Conservation (phyloP, 2,888 invertebrate species). For the Elysia crispata region DNA sequence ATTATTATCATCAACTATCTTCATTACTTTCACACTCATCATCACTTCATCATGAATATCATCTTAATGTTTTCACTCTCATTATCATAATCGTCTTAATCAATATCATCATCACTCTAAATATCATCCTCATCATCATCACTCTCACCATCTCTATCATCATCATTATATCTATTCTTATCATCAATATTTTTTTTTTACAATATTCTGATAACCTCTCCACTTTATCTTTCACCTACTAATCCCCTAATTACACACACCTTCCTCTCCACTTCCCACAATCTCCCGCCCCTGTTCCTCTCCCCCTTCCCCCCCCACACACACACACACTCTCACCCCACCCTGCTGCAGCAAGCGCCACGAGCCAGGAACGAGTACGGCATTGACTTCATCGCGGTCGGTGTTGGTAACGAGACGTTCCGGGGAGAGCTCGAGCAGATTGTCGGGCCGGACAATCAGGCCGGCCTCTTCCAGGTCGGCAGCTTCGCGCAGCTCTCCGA, state of each 20-base stretch:
- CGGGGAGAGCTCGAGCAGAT: conserved; percentile 63
- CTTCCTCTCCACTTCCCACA: no score
- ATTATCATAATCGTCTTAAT: no score
- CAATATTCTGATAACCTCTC: no score
- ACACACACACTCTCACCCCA: neutral
- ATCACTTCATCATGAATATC: no score
- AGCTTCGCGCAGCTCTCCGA: conserved; percentile 49
- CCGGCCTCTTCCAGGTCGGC: conserved; percentile 48
- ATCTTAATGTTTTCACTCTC: neutral
- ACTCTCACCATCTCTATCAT: conserved; percentile 23
- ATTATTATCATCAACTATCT: neutral
- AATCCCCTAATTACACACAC: no score
- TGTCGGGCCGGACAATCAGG: conserved; percentile 51
- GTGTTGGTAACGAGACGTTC: conserved; percentile 64
- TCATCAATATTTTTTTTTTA: no score
- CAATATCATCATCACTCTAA: neutral
- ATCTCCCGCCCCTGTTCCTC: neutral
- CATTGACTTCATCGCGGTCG: conserved; percentile 65
- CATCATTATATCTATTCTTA: no score
- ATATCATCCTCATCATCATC: neutral
- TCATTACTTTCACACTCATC: neutral
- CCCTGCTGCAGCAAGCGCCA: conserved; percentile 22
- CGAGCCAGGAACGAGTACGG: conserved; percentile 49
- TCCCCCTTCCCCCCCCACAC: neutral
- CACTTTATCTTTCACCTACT: no score